Evolutionary conservation across 2,888 invertebrate genomes (phyloP), one percentile per base, ranked within the genome.

Genomic region (Pyrgus malvae): DNA sequence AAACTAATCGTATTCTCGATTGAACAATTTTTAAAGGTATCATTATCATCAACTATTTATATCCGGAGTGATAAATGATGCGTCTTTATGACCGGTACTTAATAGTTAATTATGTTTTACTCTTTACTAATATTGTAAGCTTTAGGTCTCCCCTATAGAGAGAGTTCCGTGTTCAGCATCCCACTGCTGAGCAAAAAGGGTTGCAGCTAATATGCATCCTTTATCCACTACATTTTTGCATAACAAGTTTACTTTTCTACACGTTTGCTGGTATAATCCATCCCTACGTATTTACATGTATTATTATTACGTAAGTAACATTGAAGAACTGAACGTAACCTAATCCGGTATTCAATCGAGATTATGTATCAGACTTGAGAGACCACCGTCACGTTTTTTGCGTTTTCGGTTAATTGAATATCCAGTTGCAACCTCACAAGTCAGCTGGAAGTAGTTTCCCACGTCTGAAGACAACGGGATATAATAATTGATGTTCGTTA

Each of bases 381-480:
- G 19, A 37, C 38, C 19, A 37, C 16, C n/a, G 45, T 38, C 44
- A 37, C 44, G 37, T 45, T 53, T 53, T 48, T 38, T 40, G 31
- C 14, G 44, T 25, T 21, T 38, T 40, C 12, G 46, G 53, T 59
- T 68, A 68, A 68, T 67, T 65, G 57, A 53, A 55, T 66, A 64
- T 69, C 66, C 61, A 33, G 55, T 65, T 62, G 55, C 61, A 49
- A 46, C 40, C 41, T 31, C 44, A 61, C 56, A 59, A 63, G 49
- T 67, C 48, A 37, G 64, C 65, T 38, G 55, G 58, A 58, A 61
- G 49, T 48, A 59, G 59, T 63, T 63, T 53, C 59, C 46, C 53
- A 48, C 27, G 67, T 57, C 66, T 60, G 58, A 65, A 61, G 50
- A 57, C 21, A 56, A 61, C 67, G 35, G 51, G 64, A 48, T 62